Conservation (phyloP, 2,797 vertebrate genomes). For the Danio choprae region DNA sequence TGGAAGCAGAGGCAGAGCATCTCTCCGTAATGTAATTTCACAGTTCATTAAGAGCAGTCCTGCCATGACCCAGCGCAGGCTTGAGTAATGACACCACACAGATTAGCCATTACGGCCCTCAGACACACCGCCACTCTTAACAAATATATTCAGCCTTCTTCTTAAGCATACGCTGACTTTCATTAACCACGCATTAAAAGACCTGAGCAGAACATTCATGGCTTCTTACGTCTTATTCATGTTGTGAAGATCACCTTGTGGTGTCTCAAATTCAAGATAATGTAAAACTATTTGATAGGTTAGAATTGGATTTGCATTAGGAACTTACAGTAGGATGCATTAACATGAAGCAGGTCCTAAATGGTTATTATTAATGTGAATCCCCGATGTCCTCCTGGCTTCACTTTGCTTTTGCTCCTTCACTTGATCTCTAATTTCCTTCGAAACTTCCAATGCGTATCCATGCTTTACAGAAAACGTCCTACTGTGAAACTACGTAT, state of each 20-base stretch:
- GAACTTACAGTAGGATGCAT: slow-evolving; percentile 9
- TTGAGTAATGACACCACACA: slow-evolving; percentile 66
- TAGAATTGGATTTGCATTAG: slow-evolving; percentile 32
- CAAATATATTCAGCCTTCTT: slow-evolving; percentile 44
- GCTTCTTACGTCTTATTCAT: slow-evolving; percentile 13
- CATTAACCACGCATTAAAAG: slow-evolving; percentile 39
- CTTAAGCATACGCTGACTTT: slow-evolving; percentile 29
- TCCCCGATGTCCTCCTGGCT: background rate
- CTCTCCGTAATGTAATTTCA: slow-evolving; percentile 77
- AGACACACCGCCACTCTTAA: slow-evolving; percentile 66
- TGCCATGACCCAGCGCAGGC: slow-evolving; percentile 65
- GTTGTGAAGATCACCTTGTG: slow-evolving; percentile 34
- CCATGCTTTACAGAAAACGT: no score
- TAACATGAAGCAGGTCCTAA: background rate
- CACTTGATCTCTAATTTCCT: background rate
- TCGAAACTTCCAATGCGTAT: background rate
- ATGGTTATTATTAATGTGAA: slow-evolving; percentile 12
- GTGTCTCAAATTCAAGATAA: background rate
- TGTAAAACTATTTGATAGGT: slow-evolving; percentile 18
- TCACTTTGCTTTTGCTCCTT: background rate
- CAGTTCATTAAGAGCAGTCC: slow-evolving; percentile 75
- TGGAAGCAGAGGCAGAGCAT: slow-evolving; percentile 63
- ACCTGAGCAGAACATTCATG: background rate
- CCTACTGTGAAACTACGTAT: no score
- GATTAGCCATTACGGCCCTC: slow-evolving; percentile 63